Evolutionary conservation across 2,797 vertebrate species (phyloP).

Genomic region (Craterocephalus amniculus): DNA sequence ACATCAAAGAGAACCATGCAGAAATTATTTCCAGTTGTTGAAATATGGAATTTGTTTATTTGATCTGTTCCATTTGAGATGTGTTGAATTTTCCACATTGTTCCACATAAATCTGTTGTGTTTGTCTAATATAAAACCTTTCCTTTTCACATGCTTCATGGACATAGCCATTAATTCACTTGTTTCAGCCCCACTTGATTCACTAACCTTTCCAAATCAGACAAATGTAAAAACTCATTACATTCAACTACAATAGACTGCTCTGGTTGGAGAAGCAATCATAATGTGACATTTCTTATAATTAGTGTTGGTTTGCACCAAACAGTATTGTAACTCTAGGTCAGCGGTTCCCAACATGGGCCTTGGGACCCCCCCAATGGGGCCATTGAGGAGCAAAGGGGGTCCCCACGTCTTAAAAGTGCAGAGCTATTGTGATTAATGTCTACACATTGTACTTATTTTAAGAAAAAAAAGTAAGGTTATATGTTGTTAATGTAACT

Average conservation of each 20-base stretch:
- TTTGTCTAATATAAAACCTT: neutral
- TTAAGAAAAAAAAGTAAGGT: no score
- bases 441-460: no score
- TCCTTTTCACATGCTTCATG: conserved; percentile 1
- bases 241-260: neutral
- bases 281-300: neutral
- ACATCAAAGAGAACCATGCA: neutral
- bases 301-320: neutral
- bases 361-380: no score
- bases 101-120: neutral
- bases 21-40: neutral
- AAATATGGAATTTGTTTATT: neutral
- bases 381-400: no score
- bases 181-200: conserved; percentile 9
- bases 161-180: neutral
- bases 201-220: neutral
- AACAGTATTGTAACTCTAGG: neutral
- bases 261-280: neutral
- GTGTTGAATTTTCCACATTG: neutral
- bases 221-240: neutral
- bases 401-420: no score
- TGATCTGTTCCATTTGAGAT: neutral
- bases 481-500: no score
- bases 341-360: no score
- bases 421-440: no score